Conservation (phyloP, 2,888 invertebrate species). For the Drosophila limbata region DNA sequence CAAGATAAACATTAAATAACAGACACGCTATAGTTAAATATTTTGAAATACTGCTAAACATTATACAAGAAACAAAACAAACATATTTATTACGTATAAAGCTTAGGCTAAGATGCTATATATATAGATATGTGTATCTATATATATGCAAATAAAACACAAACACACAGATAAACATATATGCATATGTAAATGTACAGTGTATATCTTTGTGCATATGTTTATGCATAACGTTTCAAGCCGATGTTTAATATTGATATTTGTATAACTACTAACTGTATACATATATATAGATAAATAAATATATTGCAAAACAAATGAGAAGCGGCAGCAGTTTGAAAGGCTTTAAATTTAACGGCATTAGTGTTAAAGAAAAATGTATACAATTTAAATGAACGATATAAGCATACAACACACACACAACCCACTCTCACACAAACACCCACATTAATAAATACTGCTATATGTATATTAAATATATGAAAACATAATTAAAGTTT, state of each 20-base stretch:
- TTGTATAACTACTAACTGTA: conserved; percentile 43
- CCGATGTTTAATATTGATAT: conserved; percentile 66
- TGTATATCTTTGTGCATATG: conserved; percentile 29
- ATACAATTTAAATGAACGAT: conserved; percentile 67
- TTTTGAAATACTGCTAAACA: conserved; percentile 66
- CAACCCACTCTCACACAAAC: conserved; percentile 17
- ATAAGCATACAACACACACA: conserved; percentile 33
- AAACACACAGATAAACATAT: conserved; percentile 30
- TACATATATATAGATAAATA: conserved; percentile 13
- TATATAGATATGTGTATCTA: conserved; percentile 21
- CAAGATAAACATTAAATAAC: conserved; percentile 45
- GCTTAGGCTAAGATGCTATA: conserved; percentile 45
- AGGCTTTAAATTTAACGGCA: conserved; percentile 64
- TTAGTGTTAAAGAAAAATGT: conserved; percentile 56
- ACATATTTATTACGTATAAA: conserved; percentile 72
- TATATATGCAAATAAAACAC: conserved; percentile 4
- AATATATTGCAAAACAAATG: not conserved
- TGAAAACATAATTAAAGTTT: conserved; percentile 60
- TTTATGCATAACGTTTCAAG: conserved; percentile 55
- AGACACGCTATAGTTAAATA: conserved; percentile 70
- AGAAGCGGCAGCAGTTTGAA: conserved; percentile 55
- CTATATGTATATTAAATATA: conserved; percentile 35
- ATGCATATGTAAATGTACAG: conserved; percentile 23
- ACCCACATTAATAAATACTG: conserved; percentile 30
- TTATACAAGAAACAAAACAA: conserved; percentile 43